These are phyloP conservation scores for Spodoptera frugiperda DNA, from an alignment of 1,140 invertebrate genomes.

Conservation along the genomic window DNA sequence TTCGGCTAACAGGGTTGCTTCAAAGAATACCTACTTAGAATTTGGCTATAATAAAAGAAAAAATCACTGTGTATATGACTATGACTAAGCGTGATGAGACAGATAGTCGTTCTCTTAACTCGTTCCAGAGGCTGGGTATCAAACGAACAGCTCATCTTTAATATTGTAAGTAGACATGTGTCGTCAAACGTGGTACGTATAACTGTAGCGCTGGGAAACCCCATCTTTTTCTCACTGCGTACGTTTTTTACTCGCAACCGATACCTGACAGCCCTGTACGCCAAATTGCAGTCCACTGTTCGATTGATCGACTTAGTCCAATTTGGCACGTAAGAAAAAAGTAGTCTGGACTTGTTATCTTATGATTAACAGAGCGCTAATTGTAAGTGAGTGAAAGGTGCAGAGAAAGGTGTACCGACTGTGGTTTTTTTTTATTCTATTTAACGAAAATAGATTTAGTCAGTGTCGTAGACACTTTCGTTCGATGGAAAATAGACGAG, in stretches of 20 bases:
- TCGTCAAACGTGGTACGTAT: too few species aligned
- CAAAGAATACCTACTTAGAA: too few species aligned
- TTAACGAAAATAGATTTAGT: constrained; percentile 60
- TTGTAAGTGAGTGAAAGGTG: constrained; percentile 72
- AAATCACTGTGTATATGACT: too few species aligned
- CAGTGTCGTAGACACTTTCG: constrained; percentile 66
- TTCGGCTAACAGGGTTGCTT: constrained; percentile 2
- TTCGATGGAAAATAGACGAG: constrained; percentile 49
- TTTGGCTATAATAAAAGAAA: too few species aligned
- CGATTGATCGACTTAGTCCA: constrained; percentile 61
- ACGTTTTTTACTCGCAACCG: too few species aligned
- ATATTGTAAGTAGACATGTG: too few species aligned
- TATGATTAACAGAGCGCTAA: constrained; percentile 81
- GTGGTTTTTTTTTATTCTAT: constrained; percentile 61
- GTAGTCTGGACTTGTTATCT: constrained; percentile 62
- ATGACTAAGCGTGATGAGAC: too few species aligned
- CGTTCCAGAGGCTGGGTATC: neutral
- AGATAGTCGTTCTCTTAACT: neutral
- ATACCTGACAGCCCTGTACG: constrained; percentile 22
- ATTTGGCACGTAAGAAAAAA: constrained; percentile 62
- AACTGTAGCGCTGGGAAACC: too few species aligned
- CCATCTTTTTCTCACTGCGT: too few species aligned
- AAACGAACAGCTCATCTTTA: too few species aligned
- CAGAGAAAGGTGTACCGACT: constrained; percentile 67
- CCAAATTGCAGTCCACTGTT: constrained; percentile 37